Evolutionary conservation across 2,888 invertebrate species (phyloP), one percentile per base, ranked within the genome.

Genomic region (Spicauda simplicius): DNA sequence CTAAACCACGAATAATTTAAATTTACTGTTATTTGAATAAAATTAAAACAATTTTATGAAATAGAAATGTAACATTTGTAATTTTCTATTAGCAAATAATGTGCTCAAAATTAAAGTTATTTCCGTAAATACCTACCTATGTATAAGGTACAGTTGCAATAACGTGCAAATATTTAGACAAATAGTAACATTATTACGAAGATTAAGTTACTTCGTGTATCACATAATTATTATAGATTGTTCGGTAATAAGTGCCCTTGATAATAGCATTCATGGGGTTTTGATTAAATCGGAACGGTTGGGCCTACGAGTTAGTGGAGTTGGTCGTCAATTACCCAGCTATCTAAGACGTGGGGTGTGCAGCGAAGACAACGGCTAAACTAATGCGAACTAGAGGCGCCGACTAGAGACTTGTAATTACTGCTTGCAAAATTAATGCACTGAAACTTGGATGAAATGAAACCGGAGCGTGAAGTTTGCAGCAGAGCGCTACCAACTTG

Each of bases 341-440:
- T 53, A 64, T 58, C 64, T 76, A 79, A 85, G 83, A 81, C 82
- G 77, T 76, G 74, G 77, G 80, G 83, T 84, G 81, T 80, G 64
- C 81, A 77, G 76, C 76, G 83, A 83, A 87, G 85, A 86, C 87
- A 87, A 85, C 86, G 82, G 84, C 84, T 86, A 83, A 88, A 91
- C 87, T 91, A 88, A 91, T 87, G 86, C 82, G 83, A 87, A 89
- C 84, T 86, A 81, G 83, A 85, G 82, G 84, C 84, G 88, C 81
- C 87, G 86, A 85, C 87, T 86, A 82, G 86, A 81, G 87, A 88
- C 90, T 89, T 87, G 90, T 91, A 91, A 91, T 92, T 91, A 91
- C 91, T 83, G 86, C 86, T 80, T 91, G 90, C 89, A 91, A 91
- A 90, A 91, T 91, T 91, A 92, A 91, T 91, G 91, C 89, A 89